Conservation (phyloP, 2,888 invertebrate species). For the Oeneis ivallda region DNA sequence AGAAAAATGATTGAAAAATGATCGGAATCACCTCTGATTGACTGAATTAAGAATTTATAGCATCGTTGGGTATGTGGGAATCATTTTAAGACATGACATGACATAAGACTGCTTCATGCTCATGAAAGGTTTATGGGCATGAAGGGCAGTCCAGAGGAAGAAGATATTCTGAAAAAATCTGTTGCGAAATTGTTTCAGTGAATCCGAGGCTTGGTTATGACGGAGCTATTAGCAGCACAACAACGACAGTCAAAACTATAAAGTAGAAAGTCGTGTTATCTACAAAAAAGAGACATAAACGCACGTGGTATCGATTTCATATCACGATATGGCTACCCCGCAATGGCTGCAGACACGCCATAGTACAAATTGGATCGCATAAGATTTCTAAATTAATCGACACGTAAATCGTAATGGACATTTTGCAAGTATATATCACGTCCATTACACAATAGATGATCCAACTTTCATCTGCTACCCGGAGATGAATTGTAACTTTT, state of each 20-base stretch:
- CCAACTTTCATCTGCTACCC: constrained; percentile 27
- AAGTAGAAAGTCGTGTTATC: constrained; percentile 64
- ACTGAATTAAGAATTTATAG: no score
- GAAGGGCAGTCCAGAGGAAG: no score
- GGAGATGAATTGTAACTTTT: constrained; percentile 20
- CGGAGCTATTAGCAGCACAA: not conserved
- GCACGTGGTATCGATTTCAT: constrained; percentile 56
- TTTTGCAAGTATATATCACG: constrained; percentile 35
- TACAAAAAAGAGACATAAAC: constrained; percentile 47
- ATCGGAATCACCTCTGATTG: no score
- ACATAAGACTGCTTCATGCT: no score
- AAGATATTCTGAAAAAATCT: not conserved
- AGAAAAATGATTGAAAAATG: no score
- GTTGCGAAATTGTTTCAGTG: not conserved
- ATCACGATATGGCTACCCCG: constrained; percentile 47
- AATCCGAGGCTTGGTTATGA: not conserved
- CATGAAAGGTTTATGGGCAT: no score
- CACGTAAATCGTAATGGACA: constrained; percentile 40
- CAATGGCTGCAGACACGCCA: constrained; percentile 44
- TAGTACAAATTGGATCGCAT: constrained; percentile 37
- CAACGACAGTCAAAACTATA: constrained; percentile 26
- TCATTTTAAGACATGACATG: no score
- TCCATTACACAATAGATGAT: constrained; percentile 29
- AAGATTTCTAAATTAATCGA: constrained; percentile 39
- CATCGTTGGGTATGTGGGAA: no score